phyloP scores from a whole-genome alignment of 2,888 invertebrate genomes.

The Lissonota sp. region DNA sequence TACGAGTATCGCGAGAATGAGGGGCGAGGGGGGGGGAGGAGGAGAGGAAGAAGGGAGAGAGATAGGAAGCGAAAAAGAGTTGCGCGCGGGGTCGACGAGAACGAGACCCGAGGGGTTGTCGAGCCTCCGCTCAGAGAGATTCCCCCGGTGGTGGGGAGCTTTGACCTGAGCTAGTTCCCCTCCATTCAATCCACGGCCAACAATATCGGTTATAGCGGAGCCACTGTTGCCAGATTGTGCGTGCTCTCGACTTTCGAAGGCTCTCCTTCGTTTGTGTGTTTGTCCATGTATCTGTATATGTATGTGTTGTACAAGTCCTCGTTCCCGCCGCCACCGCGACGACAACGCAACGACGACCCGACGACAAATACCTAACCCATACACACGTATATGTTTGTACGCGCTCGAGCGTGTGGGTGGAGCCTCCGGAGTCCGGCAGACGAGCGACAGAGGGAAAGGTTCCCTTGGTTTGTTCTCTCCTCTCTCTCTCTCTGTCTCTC shows the following conservation, averaged over 20 bases:
- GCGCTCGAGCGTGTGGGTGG: constrained; percentile 75
- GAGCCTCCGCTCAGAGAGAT: constrained; percentile 41
- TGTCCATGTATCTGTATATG: not conserved
- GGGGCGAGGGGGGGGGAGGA: constrained; percentile 35
- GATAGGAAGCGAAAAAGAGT: constrained; percentile 37
- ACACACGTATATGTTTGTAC: constrained; percentile 33
- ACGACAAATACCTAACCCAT: constrained; percentile 54
- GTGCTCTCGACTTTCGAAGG: constrained; percentile 69
- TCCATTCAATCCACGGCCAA: constrained; percentile 83
- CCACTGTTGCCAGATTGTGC: constrained; percentile 82
- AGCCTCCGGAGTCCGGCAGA: constrained; percentile 70
- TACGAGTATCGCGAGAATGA: constrained; percentile 40
- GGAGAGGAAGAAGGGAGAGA: constrained; percentile 11
- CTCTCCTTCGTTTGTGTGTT: constrained; percentile 2
- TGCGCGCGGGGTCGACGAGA: constrained; percentile 62
- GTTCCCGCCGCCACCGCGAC: constrained; percentile 63
- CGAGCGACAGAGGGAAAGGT: constrained; percentile 73
- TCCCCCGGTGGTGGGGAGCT: constrained; percentile 76
- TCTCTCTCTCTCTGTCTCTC: not conserved
- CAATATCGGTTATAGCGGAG: constrained; percentile 83
- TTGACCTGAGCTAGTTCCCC: constrained; percentile 83
- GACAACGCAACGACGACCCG: constrained; percentile 58
- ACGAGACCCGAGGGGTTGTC: constrained; percentile 68
- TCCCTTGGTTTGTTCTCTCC: constrained; percentile 63
- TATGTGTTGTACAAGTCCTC: not conserved